A percentile compares a stretch with the other conserved stretches of the same genome.
Evolutionary conservation across 2,113 vertebrate species (phyloP).

Genomic region (Callocephalon fimbriatum): DNA sequence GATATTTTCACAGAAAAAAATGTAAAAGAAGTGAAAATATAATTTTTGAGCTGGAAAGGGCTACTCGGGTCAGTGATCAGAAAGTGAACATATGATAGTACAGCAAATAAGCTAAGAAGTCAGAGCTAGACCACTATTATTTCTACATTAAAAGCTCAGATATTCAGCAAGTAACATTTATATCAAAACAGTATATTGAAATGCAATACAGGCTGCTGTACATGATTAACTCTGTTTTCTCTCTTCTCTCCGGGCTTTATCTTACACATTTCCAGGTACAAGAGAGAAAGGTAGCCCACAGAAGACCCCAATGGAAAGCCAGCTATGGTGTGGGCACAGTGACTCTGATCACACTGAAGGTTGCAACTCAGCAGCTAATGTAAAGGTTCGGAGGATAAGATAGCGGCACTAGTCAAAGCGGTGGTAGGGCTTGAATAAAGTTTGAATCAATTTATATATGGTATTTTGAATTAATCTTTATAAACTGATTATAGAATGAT

Average conservation of each 20-base stretch:
- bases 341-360: background rate
- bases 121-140: background rate
- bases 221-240: background rate
- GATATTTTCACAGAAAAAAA: background rate
- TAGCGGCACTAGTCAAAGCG: background rate
- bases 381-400: background rate
- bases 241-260: background rate
- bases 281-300: background rate
- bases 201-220: background rate
- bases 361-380: background rate
- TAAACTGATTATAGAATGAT: background rate
- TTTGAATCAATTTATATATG: accelerated
- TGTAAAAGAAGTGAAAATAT: background rate
- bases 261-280: background rate
- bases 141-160: background rate
- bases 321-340: background rate
- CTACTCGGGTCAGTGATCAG: background rate
- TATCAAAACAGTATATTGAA: background rate
- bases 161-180: background rate
- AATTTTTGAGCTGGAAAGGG: background rate
- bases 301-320: background rate
- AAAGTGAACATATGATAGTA: background rate
- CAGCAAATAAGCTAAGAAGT: background rate
- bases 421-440: background rate
- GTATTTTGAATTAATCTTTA: background rate